Percentiles rank a stretch among this genome's conserved stretches.
Conservation (phyloP, 2,797 vertebrate genomes). For the Dicrostonyx torquatus region DNA sequence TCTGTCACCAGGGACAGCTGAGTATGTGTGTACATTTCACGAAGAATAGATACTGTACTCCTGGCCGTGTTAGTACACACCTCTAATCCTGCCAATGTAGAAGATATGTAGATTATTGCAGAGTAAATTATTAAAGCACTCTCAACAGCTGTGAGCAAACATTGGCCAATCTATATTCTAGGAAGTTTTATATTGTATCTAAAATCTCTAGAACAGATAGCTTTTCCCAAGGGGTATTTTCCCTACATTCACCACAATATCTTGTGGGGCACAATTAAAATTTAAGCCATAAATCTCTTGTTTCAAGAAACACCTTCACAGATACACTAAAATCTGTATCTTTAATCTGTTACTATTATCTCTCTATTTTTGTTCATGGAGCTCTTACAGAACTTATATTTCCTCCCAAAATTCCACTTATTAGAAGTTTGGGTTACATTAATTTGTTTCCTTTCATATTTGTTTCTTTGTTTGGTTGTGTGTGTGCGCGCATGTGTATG, state of each 20-base stretch:
- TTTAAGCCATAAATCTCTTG: neutral
- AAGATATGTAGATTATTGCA: neutral
- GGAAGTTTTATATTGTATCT: neutral
- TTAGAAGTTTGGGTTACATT: neutral
- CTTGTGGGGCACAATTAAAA: neutral
- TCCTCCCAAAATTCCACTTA: neutral
- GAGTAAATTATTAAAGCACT: neutral
- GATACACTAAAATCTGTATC: neutral
- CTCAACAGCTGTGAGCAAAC: neutral
- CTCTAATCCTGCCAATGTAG: neutral
- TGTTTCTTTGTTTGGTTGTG: neutral
- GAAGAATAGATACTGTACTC: neutral
- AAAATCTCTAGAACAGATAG: neutral
- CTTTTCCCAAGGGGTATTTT: neutral
- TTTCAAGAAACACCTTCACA: neutral
- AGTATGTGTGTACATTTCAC: neutral
- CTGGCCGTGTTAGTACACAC: too few relatives aligned
- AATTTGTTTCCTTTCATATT: neutral
- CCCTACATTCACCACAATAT: neutral
- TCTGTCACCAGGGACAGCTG: neutral
- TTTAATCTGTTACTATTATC: neutral
- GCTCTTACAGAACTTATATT: constrained; percentile 6
- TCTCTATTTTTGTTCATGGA: neutral
- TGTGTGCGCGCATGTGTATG: neutral
- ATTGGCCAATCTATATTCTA: neutral